Conservation (phyloP, 2,888 invertebrate genomes). For the Choreutis nemorana region DNA sequence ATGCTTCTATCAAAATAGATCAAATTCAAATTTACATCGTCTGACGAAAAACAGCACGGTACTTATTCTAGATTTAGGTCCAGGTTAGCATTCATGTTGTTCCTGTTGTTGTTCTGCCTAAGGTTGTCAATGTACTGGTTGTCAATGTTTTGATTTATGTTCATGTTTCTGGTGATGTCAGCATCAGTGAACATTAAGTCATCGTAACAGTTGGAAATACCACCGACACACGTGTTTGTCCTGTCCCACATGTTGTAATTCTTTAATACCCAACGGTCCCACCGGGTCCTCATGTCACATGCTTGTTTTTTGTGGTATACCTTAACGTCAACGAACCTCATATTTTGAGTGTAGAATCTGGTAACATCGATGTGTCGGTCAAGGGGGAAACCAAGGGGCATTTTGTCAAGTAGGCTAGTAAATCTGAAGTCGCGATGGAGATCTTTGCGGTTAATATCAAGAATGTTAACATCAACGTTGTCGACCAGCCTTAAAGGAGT, state of each 20-base stretch:
- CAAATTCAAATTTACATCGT: no score
- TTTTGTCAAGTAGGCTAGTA: slow-evolving; percentile 63
- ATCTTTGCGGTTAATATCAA: slow-evolving; percentile 54
- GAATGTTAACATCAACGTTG: slow-evolving; percentile 31
- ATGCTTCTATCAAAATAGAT: no score
- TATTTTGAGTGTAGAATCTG: slow-evolving; percentile 72
- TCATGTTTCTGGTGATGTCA: slow-evolving; percentile 21
- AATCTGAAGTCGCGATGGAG: slow-evolving; percentile 39
- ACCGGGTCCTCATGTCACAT: slow-evolving; percentile 51
- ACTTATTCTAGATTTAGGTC: no score
- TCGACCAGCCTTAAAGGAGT: slow-evolving; percentile 58
- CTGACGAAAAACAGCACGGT: no score
- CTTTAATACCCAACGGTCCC: slow-evolving; percentile 40
- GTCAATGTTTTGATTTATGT: slow-evolving; percentile 14
- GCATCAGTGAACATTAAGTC: no score
- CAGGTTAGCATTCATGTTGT: no score
- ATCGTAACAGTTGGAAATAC: slow-evolving; percentile 27
- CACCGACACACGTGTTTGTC: slow-evolving; percentile 31
- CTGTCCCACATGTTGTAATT: slow-evolving; percentile 33
- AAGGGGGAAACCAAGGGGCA: slow-evolving; percentile 77
- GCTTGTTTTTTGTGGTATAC: slow-evolving; percentile 69
- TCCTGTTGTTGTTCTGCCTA: slow-evolving; percentile 1
- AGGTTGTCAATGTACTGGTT: slow-evolving; percentile 13
- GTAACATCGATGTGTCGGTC: slow-evolving; percentile 70
- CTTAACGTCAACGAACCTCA: slow-evolving; percentile 70